Conservation (phyloP, 2,888 invertebrate species). For the Cyclophora albipunctata region DNA sequence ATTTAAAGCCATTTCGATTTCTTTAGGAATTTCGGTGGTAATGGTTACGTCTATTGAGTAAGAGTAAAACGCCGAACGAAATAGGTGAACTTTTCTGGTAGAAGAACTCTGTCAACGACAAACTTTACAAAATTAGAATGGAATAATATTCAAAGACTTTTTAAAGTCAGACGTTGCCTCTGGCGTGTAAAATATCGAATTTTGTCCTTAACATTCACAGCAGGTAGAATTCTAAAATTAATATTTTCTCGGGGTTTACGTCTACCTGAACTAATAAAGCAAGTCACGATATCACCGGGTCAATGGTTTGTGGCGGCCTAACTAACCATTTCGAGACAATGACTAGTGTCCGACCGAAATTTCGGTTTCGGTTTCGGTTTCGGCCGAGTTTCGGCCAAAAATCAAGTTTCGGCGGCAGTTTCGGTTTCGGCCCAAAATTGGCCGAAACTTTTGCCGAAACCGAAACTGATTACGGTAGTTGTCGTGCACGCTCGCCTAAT, state of each 20-base stretch:
- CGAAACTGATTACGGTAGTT: too few species aligned
- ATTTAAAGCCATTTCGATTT: slow-evolving; percentile 69
- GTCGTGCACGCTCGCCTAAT: too few species aligned
- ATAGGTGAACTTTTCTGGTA: slow-evolving; percentile 20
- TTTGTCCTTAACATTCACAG: background rate
- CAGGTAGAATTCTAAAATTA: background rate
- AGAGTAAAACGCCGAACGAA: slow-evolving; percentile 21
- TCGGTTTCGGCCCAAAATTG: too few species aligned
- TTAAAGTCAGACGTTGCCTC: slow-evolving; percentile 7
- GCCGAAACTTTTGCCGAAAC: too few species aligned
- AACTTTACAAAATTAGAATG: too few species aligned
- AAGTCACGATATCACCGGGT: background rate
- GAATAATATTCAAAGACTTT: background rate
- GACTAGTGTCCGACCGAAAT: background rate
- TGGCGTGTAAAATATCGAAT: slow-evolving; percentile 11
- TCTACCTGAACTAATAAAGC: background rate
- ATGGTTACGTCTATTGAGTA: slow-evolving; percentile 3
- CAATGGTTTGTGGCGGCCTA: background rate
- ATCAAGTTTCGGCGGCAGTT: too few species aligned
- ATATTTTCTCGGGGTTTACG: background rate
- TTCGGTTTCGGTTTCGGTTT: too few species aligned
- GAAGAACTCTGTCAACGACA: background rate
- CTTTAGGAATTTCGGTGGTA: slow-evolving; percentile 63
- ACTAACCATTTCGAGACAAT: background rate
- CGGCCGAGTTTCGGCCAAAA: too few species aligned